Conservation (phyloP, 2,888 invertebrate genomes). For the Latrodectus hesperus region DNA sequence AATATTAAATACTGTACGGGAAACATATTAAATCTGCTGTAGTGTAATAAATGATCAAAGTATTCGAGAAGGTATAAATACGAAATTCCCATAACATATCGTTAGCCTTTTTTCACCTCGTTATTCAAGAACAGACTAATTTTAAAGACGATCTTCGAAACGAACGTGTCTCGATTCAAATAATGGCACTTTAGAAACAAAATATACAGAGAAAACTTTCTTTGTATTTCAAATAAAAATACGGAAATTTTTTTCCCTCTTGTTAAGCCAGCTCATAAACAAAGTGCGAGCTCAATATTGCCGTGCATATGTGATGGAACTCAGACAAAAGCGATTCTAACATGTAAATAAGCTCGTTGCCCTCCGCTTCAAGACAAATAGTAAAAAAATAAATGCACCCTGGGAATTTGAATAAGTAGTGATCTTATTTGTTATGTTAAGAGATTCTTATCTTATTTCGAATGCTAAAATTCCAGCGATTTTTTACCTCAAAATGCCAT, state of each 20-base stretch:
- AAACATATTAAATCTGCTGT: too few species aligned
- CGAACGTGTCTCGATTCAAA: conserved; percentile 29
- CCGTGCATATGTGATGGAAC: not conserved
- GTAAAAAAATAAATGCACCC: not conserved
- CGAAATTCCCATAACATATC: too few species aligned
- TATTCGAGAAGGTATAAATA: too few species aligned
- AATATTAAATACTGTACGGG: too few species aligned
- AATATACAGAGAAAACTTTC: not conserved
- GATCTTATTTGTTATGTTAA: conserved; percentile 24
- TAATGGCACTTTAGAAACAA: conserved; percentile 35
- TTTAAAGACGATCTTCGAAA: not conserved
- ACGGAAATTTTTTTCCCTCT: not conserved
- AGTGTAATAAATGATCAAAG: too few species aligned
- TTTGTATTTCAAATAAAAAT: not conserved
- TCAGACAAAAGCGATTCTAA: not conserved
- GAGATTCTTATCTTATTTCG: not conserved
- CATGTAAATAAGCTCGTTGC: not conserved
- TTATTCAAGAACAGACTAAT: too few species aligned
- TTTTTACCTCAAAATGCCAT: too few species aligned
- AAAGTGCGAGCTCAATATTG: not conserved
- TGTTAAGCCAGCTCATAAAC: not conserved
- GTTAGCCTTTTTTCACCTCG: too few species aligned
- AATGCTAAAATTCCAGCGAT: too few species aligned
- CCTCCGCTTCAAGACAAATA: not conserved
- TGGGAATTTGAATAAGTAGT: conserved; percentile 27